A percentile compares a stretch with the other conserved stretches of the same genome.
Evolutionary conservation across 2,797 vertebrate species (phyloP).

Genomic region (Rachycentron canadum): DNA sequence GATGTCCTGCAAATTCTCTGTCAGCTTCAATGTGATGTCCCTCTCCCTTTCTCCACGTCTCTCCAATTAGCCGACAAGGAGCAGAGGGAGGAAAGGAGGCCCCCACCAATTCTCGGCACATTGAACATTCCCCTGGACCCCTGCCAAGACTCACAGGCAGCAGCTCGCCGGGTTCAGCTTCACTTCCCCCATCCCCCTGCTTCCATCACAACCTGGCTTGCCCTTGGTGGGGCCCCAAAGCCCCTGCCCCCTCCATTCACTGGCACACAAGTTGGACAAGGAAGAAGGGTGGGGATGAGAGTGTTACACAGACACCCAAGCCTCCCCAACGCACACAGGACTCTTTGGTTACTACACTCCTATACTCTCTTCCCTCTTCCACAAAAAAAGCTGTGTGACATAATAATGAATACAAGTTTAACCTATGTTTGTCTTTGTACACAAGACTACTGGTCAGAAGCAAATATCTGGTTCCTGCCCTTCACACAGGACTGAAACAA

Average conservation of each 20-base stretch:
- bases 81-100: constrained; percentile 54
- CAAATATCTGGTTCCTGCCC: background rate
- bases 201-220: constrained; percentile 58
- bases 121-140: constrained; percentile 83
- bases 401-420: constrained; percentile 1
- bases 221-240: constrained; percentile 68
- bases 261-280: constrained; percentile 63
- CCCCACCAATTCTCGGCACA: constrained; percentile 63
- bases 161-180: constrained; percentile 63
- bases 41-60: constrained; percentile 60
- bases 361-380: background rate
- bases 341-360: constrained; percentile 22
- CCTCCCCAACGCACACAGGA: constrained; percentile 7
- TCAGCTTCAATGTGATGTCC: constrained; percentile 62
- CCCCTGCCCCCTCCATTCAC: constrained; percentile 56
- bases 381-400: constrained; percentile 16
- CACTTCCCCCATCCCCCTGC: constrained; percentile 49
- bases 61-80: constrained; percentile 77
- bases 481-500: constrained; percentile 1
- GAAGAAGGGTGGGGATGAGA: constrained; percentile 16
- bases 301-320: constrained; percentile 25
- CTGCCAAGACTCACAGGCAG: constrained; percentile 81
- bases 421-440: background rate
- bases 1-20: constrained; percentile 52
- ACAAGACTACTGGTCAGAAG: background rate